Evolutionary conservation across 2,797 vertebrate species (phyloP).

Genomic region (Psittacula derbiana): DNA sequence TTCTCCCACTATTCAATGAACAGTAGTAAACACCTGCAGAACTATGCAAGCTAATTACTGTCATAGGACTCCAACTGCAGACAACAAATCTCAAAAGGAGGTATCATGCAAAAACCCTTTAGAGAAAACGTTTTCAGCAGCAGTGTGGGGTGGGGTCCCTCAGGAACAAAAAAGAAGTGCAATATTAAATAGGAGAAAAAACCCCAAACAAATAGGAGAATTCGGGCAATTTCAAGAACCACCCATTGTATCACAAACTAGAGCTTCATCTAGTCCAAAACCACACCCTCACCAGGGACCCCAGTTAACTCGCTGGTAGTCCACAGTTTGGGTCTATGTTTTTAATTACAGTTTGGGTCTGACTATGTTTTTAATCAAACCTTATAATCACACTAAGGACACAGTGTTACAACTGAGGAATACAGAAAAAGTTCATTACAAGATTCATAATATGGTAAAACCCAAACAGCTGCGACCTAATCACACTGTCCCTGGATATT

Average conservation of each 20-base stretch:
- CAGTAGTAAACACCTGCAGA: neutral
- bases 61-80: neutral
- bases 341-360: neutral
- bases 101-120: neutral
- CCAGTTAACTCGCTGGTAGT: neutral
- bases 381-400: neutral
- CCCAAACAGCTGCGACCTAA: neutral
- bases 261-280: neutral
- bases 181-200: neutral
- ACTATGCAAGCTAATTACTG: neutral
- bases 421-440: neutral
- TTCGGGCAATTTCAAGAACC: neutral
- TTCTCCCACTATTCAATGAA: neutral
- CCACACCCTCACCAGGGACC: fast-evolving
- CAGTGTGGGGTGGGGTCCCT: neutral
- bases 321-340: neutral
- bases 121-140: neutral
- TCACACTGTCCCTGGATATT: neutral
- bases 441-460: neutral
- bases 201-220: neutral
- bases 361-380: neutral
- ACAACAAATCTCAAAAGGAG: neutral
- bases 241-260: neutral
- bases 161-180: neutral
- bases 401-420: neutral